Evolutionary conservation across 1,140 invertebrate species (phyloP).

Genomic region (Brachionus rotundiformis): DNA sequence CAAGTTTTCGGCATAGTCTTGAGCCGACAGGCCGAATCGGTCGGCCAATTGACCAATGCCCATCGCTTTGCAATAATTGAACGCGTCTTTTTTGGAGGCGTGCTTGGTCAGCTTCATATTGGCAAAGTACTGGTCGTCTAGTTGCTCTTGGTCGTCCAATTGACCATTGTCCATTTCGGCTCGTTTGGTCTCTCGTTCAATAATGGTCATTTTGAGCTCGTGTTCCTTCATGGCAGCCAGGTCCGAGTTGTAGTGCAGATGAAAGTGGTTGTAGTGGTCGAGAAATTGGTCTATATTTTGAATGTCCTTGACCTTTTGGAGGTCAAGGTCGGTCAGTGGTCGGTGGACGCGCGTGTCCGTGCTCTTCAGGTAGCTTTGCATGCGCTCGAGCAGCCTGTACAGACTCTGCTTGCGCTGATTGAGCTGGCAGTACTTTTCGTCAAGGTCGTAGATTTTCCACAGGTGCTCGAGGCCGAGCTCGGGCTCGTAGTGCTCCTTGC

Average conservation of each 20-base stretch:
- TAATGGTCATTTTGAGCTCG: slow-evolving; percentile 64
- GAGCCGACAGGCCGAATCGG: slow-evolving; percentile 86
- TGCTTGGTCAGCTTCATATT: slow-evolving; percentile 63
- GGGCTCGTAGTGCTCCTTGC: slow-evolving; percentile 94
- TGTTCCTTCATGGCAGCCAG: slow-evolving; percentile 12
- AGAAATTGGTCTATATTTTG: neutral
- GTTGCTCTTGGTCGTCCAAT: too few relatives aligned
- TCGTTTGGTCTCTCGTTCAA: too few relatives aligned
- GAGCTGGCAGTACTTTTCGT: slow-evolving; percentile 72
- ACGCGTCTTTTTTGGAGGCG: slow-evolving; percentile 67
- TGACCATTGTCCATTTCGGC: too few relatives aligned
- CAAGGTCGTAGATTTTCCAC: slow-evolving; percentile 94
- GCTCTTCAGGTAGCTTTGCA: slow-evolving; percentile 85
- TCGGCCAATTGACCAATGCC: slow-evolving; percentile 54
- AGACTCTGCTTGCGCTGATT: slow-evolving; percentile 73
- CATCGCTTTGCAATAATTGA: slow-evolving; percentile 61
- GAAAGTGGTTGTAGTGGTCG: slow-evolving; percentile 27
- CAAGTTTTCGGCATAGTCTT: slow-evolving; percentile 94
- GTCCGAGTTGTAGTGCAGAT: slow-evolving; percentile 46
- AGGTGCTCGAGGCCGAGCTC: slow-evolving; percentile 91
- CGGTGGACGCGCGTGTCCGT: slow-evolving; percentile 10
- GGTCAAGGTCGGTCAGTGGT: neutral
- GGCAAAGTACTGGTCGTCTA: slow-evolving; percentile 56
- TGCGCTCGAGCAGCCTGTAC: slow-evolving; percentile 80
- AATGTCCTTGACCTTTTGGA: neutral